Evolutionary conservation across 2,888 invertebrate genomes (phyloP).

Genomic region (Cetonia aurata): DNA sequence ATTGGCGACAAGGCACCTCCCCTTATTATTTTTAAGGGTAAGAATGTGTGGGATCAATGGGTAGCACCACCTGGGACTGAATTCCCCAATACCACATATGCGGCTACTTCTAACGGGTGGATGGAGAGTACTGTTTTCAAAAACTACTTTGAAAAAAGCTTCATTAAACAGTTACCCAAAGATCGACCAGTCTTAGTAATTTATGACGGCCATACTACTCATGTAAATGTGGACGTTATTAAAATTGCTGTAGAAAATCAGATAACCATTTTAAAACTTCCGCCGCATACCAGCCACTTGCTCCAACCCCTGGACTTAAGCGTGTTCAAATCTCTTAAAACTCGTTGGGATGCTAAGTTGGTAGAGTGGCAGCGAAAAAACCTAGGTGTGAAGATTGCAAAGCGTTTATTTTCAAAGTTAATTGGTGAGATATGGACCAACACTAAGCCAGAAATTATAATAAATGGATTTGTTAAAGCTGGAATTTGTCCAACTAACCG

Average conservation of each 20-base stretch:
- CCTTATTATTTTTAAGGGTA: conserved; percentile 59
- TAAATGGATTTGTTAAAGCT: too few relatives aligned
- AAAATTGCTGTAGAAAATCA: conserved; percentile 51
- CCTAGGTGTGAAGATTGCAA: conserved; percentile 26
- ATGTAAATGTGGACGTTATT: conserved; percentile 50
- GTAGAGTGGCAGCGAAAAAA: conserved; percentile 35
- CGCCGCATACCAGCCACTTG: conserved; percentile 53
- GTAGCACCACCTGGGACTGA: conserved; percentile 52
- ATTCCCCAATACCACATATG: conserved; percentile 55
- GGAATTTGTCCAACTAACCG: too few relatives aligned
- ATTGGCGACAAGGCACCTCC: conserved; percentile 57
- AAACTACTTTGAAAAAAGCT: conserved; percentile 53
- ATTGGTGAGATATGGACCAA: conserved; percentile 36
- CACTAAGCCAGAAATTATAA: conserved; percentile 20
- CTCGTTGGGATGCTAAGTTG: conserved; percentile 27
- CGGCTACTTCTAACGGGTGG: conserved; percentile 58
- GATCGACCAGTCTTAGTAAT: conserved; percentile 54
- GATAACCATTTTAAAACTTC: conserved; percentile 53
- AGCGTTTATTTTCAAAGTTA: conserved; percentile 25
- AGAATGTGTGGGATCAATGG: conserved; percentile 61
- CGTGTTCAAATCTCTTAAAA: conserved; percentile 12
- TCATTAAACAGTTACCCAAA: conserved; percentile 48
- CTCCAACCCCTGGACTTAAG: conserved; percentile 55
- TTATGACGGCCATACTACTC: conserved; percentile 54
- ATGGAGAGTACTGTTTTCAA: conserved; percentile 56